Conservation (phyloP, 2,797 vertebrate species). For the Anguilla megastoma region DNA sequence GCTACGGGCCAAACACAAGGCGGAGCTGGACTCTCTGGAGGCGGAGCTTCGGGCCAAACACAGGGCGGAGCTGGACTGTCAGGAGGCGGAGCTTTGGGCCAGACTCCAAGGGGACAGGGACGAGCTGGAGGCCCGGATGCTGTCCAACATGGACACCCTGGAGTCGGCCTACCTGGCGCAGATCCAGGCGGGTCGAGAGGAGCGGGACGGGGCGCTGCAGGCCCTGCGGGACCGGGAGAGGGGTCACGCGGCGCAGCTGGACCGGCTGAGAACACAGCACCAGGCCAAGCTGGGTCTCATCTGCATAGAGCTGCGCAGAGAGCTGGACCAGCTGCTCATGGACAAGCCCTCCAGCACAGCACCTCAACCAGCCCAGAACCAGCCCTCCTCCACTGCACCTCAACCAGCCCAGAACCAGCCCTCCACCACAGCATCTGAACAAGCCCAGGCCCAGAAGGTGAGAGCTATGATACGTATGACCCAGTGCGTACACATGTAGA, state of each 20-base stretch:
- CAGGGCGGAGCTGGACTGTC: conserved; percentile 66
- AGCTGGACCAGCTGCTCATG: conserved; percentile 70
- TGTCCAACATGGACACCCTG: conserved; percentile 83
- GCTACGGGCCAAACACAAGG: conserved; percentile 47
- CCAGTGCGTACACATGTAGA: not conserved
- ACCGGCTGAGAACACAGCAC: conserved; percentile 57
- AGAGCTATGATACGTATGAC: not conserved
- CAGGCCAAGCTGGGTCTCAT: conserved; percentile 66
- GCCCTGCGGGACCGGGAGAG: conserved; percentile 28
- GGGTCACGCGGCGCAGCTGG: conserved; percentile 53
- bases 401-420: too few species aligned
- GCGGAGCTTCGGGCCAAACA: conserved; percentile 49
- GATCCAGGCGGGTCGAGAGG: conserved; percentile 79
- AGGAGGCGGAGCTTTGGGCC: conserved; percentile 65
- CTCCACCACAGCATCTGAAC: conserved; percentile 68
- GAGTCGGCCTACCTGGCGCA: conserved; percentile 83
- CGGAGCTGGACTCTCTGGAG: not conserved
- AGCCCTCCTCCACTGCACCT: too few species aligned
- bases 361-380: too few species aligned
- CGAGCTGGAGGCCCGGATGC: conserved; percentile 78
- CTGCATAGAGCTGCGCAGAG: conserved; percentile 68
- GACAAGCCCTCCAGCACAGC: conserved; percentile 65
- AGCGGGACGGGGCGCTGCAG: conserved; percentile 63
- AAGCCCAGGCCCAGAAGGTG: conserved; percentile 78
- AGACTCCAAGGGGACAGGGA: conserved; percentile 75